Conservation (phyloP, 2,888 invertebrate genomes). For the Cordilura impudica region DNA sequence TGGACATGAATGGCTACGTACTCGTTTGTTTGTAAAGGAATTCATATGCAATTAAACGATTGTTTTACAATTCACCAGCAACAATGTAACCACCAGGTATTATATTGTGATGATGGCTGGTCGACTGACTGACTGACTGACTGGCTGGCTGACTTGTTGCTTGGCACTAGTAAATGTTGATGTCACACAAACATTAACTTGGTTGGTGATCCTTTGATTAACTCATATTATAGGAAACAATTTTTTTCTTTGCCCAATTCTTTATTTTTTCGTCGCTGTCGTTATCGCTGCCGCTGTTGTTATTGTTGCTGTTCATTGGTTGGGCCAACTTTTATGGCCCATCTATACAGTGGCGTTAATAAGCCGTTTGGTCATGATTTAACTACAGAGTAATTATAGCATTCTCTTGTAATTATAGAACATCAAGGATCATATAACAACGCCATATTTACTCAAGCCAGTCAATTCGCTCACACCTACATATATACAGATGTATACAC, state of each 20-base stretch:
- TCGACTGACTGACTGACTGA: neutral
- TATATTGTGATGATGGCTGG: slow-evolving; percentile 22
- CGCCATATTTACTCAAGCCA: slow-evolving; percentile 29
- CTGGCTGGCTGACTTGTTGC: no score
- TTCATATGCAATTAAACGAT: slow-evolving; percentile 41
- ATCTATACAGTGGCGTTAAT: neutral
- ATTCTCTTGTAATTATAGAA: slow-evolving; percentile 44
- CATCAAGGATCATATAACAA: slow-evolving; percentile 47
- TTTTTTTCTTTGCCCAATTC: no score
- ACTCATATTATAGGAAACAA: slow-evolving; percentile 37
- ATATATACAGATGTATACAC: neutral
- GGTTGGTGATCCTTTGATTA: slow-evolving; percentile 42
- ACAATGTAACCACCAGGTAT: slow-evolving; percentile 18
- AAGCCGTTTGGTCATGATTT: slow-evolving; percentile 3
- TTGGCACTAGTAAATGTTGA: neutral
- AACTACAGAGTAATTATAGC: slow-evolving; percentile 43
- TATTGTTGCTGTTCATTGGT: neutral
- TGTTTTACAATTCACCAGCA: slow-evolving; percentile 42
- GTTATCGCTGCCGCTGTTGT: neutral
- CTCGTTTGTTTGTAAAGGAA: neutral
- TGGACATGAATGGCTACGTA: neutral
- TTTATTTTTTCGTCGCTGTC: neutral
- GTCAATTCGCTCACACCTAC: slow-evolving; percentile 1
- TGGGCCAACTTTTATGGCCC: neutral
- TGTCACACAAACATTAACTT: slow-evolving; percentile 1